Base-by-base conservation (phyloP, 2,113 vertebrate genomes). In the Grantiella picta region DNA sequence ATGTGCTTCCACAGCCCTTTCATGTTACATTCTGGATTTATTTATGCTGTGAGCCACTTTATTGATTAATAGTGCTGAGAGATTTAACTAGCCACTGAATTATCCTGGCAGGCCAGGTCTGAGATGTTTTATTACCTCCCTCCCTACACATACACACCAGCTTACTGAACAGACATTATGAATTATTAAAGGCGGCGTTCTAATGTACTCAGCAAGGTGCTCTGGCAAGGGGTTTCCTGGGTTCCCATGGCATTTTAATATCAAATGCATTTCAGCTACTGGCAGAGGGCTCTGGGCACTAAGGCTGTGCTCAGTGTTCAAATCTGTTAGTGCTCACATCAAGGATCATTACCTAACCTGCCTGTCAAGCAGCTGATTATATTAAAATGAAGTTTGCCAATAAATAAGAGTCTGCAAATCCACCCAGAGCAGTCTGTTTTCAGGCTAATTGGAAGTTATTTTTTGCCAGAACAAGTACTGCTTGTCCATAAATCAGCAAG, bases 51-150 rank as follows among this genome's bases (percentile, higher is more conserved):
- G 85, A 89, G 82, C 76, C 72, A 61, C 49, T 90, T 88, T 68
- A 92, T 89, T 92, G 94, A 94, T 95, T 96, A 89, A 92, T 83
- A 63, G 76, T 38, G 69, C 76, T 78, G 72, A 92, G 79, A 93
- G 79, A 90, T 96, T 96, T 95, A 97, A 96, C 88, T 90, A 79
- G 79, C 56, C 79, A 94, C 90, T 96, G 94, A 97, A 95, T 96
- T 95, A 96, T 78, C 72, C 72, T 92, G 94, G 85, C 85, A 93
- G 64, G 53, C 60, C 21, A 65, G 82, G 42, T 73, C 84, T 69
- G 66, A 90, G 63, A 72, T 93, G 59, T 83, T 96, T 95, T 90
- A 97, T 94, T 91, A 57, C 24, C 38, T 35, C 7, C 4, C 50
- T 80, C 50, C 78, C 38, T 21, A 11, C 66, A 71, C 44, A 36